Base-by-base conservation (phyloP, 37 sponge, comb jelly and placozoan genomes). In the Lycopodina hypogea region DNA sequence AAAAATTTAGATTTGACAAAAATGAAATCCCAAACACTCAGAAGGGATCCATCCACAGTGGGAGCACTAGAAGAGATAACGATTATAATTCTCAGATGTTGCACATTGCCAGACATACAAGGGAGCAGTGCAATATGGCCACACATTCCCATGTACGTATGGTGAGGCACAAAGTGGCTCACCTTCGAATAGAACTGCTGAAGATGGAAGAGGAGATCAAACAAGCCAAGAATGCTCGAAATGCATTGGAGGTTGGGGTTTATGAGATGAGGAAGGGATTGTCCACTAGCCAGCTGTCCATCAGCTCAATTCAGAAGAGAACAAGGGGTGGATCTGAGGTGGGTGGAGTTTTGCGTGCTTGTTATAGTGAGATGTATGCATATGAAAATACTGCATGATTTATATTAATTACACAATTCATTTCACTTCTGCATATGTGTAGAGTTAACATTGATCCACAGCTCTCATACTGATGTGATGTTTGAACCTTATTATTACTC, bases 191-290 rank as follows among this genome's bases (percentile, higher is more conserved):
- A 40, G 67, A 78, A 3, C 42, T 88, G 36, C 55, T 88, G 51
- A 83, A 67, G 63, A 68, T 83, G 51, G 89, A 88, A 50, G 89
- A 88, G 35, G 83, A 83, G 79, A 45, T 88, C 11, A 82, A 78
- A 75, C 45, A 57, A 0, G 19, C 62, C 68, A 83, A 8, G 18
- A 67, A 78, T 42, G 79, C 75, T 1, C 62, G 69, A 33, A 23
- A 52, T 12, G 56, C 80, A 9, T 75, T 88, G 58, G 89, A 82
- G 60, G 22, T 68, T 22, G 50, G 79, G 45, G 37, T 88, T 1
- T 79, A 74, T 69, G 89, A 88, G 34, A 33, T 78, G 8, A 70
- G 89, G 59, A 78, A 73, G 60, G 26, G 56, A 8, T 52, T 88
- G 7, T 88, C 89, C 22, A 68, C 63, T 15, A 88, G 78, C 42